phyloP scores from a whole-genome alignment of 2,797 vertebrate species.

The Chiloscyllium punctatum region DNA sequence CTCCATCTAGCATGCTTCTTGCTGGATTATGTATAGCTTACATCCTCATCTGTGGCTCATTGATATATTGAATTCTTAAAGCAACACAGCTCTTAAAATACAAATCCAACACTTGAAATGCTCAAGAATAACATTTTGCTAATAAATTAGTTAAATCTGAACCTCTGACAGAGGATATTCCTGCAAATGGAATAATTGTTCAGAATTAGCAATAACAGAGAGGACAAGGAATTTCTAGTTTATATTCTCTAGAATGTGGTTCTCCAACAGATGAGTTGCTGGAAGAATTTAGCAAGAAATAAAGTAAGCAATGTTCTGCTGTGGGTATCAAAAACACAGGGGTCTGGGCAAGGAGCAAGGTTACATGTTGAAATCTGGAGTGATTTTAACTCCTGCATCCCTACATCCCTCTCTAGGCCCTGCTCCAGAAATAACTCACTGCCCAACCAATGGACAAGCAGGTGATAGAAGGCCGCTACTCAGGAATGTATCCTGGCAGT shows the following conservation, averaged over 20 bases:
- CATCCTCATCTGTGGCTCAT: too few species aligned
- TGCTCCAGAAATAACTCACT: not conserved
- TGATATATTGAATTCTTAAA: too few species aligned
- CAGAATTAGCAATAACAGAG: not conserved
- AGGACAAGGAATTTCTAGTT: not conserved
- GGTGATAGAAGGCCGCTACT: not conserved
- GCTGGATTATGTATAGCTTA: too few species aligned
- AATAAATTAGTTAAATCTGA: not conserved
- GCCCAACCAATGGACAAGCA: not conserved
- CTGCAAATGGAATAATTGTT: not conserved
- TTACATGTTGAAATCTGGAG: not conserved
- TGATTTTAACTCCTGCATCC: not conserved
- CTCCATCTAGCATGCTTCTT: too few species aligned
- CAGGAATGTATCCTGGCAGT: not conserved
- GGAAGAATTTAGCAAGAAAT: not conserved
- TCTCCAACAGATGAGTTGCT: not conserved
- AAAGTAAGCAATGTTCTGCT: too few species aligned
- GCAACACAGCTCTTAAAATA: too few species aligned
- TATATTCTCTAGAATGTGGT: not conserved
- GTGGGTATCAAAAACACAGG: not conserved
- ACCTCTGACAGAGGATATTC: not conserved
- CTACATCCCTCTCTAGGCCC: not conserved
- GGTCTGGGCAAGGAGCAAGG: not conserved
- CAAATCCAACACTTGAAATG: not conserved
- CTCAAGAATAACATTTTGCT: not conserved